Evolutionary conservation across 2,113 vertebrate species (phyloP), one percentile per base, ranked within the genome.

Genomic region (Syngnathus floridae): DNA sequence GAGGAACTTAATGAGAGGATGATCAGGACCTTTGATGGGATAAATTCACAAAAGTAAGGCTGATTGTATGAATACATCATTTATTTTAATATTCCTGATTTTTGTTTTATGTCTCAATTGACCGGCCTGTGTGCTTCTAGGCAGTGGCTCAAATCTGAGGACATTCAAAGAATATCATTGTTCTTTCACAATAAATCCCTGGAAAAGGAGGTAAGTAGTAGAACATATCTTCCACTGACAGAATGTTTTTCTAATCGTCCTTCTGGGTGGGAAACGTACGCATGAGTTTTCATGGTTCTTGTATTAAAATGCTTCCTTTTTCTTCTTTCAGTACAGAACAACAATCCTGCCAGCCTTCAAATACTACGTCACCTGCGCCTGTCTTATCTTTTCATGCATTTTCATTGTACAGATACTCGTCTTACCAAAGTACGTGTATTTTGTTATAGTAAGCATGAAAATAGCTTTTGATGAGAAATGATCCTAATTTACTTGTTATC

Each of bases 71-170:
- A 21, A 54, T 17, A 51, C 19, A 0, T 64, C 35, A 21, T 13
- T 38, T 0, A 0, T 55, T 36, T 35, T 57, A 7, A 45, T 51
- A 10, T n/a, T 60, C 12, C 56, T 7, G 17, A 38, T 41, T 40
- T 48, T 63, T 17, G 16, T 35, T 4, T 26, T 31, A 13, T 64
- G 17, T 35, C 26, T 35, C 16, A 46, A 46, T 31, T 31, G 60
- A 31, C 26, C 21, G 13, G 13, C 46, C 58, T 37, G 77, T 67
- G 49, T 67, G 57, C 37, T 83, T 86, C 35, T 71, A 99, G 96
- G 84, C 96, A 99, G 59, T 99, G 96, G 96, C 93, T 98, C 51
- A 99, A 99, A 84, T 99, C 96, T 14, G 95, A 99, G 79, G 96
- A 99, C 72, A 98, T 99, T 84, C 95, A 99, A 83, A 93, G 96